Evolutionary conservation across 2,113 vertebrate species (phyloP), one percentile per base, ranked within the genome.

Genomic region (Balaeniceps rex): DNA sequence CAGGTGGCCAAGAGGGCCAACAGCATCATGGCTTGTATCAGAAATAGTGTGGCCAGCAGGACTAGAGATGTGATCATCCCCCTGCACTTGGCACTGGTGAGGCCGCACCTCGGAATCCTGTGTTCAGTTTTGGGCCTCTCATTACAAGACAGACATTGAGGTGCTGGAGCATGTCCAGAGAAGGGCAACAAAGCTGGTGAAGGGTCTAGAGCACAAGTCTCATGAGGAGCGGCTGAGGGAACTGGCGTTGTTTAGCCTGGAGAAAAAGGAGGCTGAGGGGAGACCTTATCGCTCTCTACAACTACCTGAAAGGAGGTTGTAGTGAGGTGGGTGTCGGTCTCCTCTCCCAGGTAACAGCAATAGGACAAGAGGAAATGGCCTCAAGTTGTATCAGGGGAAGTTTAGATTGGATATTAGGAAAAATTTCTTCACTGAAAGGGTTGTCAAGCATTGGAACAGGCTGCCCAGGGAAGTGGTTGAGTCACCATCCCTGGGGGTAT

Each of bases 41-140:
- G 51, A 3, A 68, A 68, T 2, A 23, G 31, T 1, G 7, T 36
- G 51, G 63, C 34, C 51, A 46, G 64, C 51, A 57, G 51, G 51
- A 31, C 0, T 0, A 36, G 33, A 26, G 40, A 5, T 15, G 33
- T 9, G 40, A 38, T 6, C 1, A 0, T 15, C 1, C 19, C 33
- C 52, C 64, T 25, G 16, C 19, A 15, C 12, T 68, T 0, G 3
- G 26, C 51, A 12, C 51, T 57, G 22, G 16, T 25, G 79, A 57
- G 26, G 42, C 34, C 2, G 2, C 40, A 68, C 10, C 54, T 55
- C 11, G n/a, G 6, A 19, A 8, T 33, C 5, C 54, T 19, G 19
- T 11, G 26, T 38, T 15, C 40, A 12, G 21, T 33, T 47, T 68
- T 57, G 40, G 40, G 51, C 15, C 19, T 34, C 26, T 38, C 34